Base-by-base conservation (phyloP, 2,888 invertebrate species). In the Apotomis betuletana region DNA sequence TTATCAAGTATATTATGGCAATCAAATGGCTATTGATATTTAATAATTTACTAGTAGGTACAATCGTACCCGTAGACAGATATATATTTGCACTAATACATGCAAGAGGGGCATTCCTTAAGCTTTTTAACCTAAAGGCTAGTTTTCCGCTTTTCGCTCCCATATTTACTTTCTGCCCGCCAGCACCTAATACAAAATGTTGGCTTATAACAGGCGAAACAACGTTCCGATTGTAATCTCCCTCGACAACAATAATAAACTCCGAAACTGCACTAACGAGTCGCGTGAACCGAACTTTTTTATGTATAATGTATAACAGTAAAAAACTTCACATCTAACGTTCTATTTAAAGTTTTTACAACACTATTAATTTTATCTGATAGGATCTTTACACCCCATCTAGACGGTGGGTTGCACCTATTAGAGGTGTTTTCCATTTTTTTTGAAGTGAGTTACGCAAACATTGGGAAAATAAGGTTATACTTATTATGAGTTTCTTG, bases 291-390 rank as follows among this genome's bases (percentile, higher is more conserved):
- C 77, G 64, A 77, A 80, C 77, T 82, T 82, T 80, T 80, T 81
- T 78, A 78, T 77, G 78, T 81, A 72, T 81, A 79, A 79, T 80
- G 75, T 76, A 77, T 77, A 75, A 76, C 70, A 76, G 76, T 81
- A 79, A 79, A 76, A 44, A 68, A 67, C 69, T 77, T 75, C 71
- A 79, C 77, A 76, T 75, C 78, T 76, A 74, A 68, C 62, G 72
- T 72, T 63, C 72, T 78, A 78, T 77, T 81, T 76, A 77, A 77
- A 80, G 77, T 80, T 82, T 81, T 80, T 78, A 81, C 75, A 67
- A 60, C 74, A 73, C 62, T 61, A 75, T 73, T 67, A 44, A 67
- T 62, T 67, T 58, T 71, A 72, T 72, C 72, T 67, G 67, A 51
- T 59, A 54, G 60, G 46, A 71, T 71, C 71, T 72, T 68, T 72